Conservation (phyloP, 2,113 vertebrate genomes). For the Acanthochromis polyacanthus region DNA sequence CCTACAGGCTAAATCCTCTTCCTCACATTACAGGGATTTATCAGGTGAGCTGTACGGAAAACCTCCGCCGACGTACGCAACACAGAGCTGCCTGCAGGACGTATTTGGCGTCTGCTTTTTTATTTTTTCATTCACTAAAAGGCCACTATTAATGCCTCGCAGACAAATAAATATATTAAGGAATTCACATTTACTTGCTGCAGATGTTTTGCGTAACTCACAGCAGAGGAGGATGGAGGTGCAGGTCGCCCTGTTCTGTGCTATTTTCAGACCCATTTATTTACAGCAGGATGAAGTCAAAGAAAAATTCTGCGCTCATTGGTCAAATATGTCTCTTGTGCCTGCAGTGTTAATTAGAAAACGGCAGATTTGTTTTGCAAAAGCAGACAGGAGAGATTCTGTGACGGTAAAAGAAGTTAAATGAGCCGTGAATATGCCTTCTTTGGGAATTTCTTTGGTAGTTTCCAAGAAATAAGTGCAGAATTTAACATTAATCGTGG, state of each 20-base stretch:
- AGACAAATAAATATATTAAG: background rate
- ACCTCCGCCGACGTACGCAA: conserved; percentile 18
- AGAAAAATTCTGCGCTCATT: background rate
- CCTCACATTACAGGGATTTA: conserved; percentile 43
- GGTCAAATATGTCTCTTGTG: background rate
- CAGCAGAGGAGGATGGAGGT: background rate
- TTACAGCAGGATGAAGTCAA: background rate
- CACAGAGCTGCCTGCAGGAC: background rate
- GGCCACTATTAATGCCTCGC: background rate
- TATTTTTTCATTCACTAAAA: conserved; percentile 5
- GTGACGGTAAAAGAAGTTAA: background rate
- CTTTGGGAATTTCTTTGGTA: no score
- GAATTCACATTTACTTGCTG: background rate
- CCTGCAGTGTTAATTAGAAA: background rate
- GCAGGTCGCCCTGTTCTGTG: background rate
- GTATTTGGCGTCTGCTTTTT: conserved; percentile 1
- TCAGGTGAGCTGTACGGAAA: conserved; percentile 30
- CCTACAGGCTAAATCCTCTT: conserved; percentile 28
- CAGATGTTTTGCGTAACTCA: background rate
- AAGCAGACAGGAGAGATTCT: background rate
- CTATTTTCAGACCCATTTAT: background rate
- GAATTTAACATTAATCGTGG: no score
- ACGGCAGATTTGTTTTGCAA: fast-evolving
- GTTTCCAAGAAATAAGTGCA: no score
- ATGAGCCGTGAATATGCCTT: background rate